Conservation (phyloP, 1,140 invertebrate genomes). For the Philotrypesis tridentata region DNA sequence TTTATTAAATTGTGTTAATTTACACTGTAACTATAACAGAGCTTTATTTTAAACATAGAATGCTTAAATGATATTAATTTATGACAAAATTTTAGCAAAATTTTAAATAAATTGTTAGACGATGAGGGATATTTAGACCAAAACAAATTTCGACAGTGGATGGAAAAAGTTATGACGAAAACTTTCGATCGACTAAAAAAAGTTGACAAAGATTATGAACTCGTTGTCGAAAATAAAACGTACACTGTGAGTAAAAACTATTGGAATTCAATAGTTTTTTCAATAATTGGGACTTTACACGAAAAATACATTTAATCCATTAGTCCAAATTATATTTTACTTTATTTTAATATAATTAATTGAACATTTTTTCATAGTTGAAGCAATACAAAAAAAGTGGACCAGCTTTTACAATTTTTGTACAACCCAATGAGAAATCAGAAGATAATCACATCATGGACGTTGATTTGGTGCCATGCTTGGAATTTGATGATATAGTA, state of each 20-base stretch:
- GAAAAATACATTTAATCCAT: too few species aligned
- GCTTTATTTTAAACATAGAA: background rate
- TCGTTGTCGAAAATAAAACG: background rate
- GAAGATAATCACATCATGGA: conserved; percentile 55
- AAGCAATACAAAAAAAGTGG: conserved; percentile 62
- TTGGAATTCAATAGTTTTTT: background rate
- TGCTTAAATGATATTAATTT: conserved; percentile 2
- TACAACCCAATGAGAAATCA: conserved; percentile 43
- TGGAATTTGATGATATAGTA: conserved; percentile 61
- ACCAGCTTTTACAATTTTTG: conserved; percentile 71
- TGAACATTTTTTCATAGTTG: background rate
- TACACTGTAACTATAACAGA: too few species aligned
- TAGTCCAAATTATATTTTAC: too few species aligned
- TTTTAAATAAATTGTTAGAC: conserved; percentile 65
- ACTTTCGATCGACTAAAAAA: conserved; percentile 58
- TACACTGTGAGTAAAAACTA: conserved; percentile 31
- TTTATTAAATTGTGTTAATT: too few species aligned
- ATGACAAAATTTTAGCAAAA: conserved; percentile 65
- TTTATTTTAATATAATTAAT: background rate
- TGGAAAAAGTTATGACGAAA: conserved; percentile 66
- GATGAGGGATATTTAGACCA: conserved; percentile 67
- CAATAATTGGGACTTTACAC: background rate
- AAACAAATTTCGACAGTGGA: conserved; percentile 69
- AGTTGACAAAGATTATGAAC: conserved; percentile 10
- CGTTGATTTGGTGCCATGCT: conserved; percentile 72